Conservation (phyloP, 2,113 vertebrate genomes). For the Mastomys natalensis region DNA sequence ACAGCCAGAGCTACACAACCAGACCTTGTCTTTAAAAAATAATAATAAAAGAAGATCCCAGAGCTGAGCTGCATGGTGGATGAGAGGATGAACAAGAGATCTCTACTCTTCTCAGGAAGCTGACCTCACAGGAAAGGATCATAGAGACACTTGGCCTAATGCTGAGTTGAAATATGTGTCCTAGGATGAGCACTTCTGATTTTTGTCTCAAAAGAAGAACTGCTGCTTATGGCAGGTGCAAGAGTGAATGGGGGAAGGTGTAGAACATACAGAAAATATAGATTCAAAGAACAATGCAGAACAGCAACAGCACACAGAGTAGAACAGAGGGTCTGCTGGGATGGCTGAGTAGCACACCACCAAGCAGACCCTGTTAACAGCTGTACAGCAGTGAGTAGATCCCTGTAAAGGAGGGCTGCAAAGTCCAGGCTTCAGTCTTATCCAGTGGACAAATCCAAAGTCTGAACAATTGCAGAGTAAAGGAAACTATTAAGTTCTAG, state of each 20-base stretch:
- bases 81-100: background rate
- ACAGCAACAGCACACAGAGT: background rate
- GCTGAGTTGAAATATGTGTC: background rate
- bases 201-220: background rate
- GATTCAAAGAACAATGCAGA: background rate
- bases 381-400: background rate
- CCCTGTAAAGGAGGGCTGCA: fast-evolving
- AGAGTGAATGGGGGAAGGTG: background rate
- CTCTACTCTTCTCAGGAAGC: background rate
- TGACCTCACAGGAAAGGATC: background rate
- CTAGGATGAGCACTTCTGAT: background rate
- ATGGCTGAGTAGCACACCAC: background rate
- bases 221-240: background rate
- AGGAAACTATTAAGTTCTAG: fast-evolving
- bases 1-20: background rate
- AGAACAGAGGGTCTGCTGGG: fast-evolving
- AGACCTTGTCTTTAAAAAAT: background rate
- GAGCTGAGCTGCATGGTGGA: background rate
- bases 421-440: background rate
- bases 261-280: background rate
- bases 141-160: background rate
- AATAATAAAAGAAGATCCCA: background rate
- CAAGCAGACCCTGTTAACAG: too few relatives aligned
- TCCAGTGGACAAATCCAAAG: background rate
- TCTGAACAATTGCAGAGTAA: background rate